A percentile compares a stretch with the other conserved stretches of the same genome.
Evolutionary conservation across 1,140 invertebrate genomes (phyloP).

Genomic region (Battus philenor): DNA sequence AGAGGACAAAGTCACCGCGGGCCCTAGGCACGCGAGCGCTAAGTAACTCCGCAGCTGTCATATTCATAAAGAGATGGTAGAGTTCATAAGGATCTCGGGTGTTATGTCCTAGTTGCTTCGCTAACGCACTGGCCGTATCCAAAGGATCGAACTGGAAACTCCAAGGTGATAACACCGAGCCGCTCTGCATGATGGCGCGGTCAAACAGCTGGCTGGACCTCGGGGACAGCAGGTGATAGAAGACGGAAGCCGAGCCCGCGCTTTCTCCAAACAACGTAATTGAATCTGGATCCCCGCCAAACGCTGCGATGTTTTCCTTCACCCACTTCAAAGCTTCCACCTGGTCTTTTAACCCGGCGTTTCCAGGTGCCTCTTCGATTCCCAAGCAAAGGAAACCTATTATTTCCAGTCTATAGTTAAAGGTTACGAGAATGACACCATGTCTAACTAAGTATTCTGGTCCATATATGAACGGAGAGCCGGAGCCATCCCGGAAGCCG

Average conservation of each 20-base stretch:
- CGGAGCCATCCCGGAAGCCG: conserved; percentile 76
- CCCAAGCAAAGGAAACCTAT: conserved; percentile 80
- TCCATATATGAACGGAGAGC: conserved; percentile 71
- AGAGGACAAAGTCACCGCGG: conserved; percentile 40
- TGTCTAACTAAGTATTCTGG: conserved; percentile 79
- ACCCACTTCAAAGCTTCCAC: conserved; percentile 76
- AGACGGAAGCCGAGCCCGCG: conserved; percentile 57
- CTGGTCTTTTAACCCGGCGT: conserved; percentile 78
- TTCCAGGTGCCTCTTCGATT: conserved; percentile 76
- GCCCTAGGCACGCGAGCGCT: conserved; percentile 38
- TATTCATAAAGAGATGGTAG: conserved; percentile 38
- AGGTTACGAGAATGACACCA: conserved; percentile 80
- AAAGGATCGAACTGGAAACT: conserved; percentile 47
- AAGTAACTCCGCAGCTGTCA: conserved; percentile 35
- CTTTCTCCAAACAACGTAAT: conserved; percentile 67
- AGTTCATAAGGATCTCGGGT: conserved; percentile 49
- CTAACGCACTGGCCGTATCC: conserved; percentile 37
- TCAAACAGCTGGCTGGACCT: conserved; percentile 53
- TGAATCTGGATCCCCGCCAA: conserved; percentile 63
- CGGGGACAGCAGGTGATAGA: conserved; percentile 56
- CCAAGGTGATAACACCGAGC: conserved; percentile 60
- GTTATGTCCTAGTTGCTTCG: conserved; percentile 35
- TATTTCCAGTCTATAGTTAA: conserved; percentile 81
- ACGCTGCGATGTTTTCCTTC: conserved; percentile 70
- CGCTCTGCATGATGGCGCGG: conserved; percentile 79